A percentile compares a stretch with the other conserved stretches of the same genome.
Conservation (phyloP, 2,888 invertebrate genomes). For the Petrolisthes manimaculis region DNA sequence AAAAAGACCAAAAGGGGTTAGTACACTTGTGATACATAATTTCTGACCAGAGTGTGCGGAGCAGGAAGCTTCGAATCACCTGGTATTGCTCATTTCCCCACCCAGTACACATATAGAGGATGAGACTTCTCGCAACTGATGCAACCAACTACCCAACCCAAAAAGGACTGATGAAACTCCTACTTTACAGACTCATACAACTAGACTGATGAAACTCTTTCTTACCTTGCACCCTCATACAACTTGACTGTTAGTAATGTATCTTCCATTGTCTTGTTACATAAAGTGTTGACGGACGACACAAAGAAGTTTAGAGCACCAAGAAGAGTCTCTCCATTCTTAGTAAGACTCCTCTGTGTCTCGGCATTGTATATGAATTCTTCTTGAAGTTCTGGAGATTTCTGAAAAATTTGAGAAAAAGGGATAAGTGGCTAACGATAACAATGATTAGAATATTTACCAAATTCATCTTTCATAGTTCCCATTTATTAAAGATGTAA, state of each 20-base stretch:
- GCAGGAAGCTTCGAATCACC: too few relatives aligned
- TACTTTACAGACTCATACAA: slow-evolving; percentile 85
- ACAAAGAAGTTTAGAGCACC: slow-evolving; percentile 96
- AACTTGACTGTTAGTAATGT: slow-evolving; percentile 83
- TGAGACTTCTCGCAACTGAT: too few relatives aligned
- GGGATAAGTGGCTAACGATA: not conserved
- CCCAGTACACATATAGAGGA: too few relatives aligned
- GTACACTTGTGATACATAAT: too few relatives aligned
- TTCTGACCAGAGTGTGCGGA: too few relatives aligned
- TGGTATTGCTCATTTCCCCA: too few relatives aligned
- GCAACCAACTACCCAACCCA: too few relatives aligned
- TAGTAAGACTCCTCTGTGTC: slow-evolving; percentile 91
- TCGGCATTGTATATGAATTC: slow-evolving; percentile 96
- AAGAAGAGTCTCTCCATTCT: slow-evolving; percentile 92
- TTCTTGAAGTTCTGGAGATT: slow-evolving; percentile 94
- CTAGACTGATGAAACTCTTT: too few relatives aligned
- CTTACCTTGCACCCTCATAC: slow-evolving; percentile 82
- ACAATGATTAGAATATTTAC: too few relatives aligned
- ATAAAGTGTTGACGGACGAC: slow-evolving; percentile 93
- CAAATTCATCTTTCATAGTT: too few relatives aligned
- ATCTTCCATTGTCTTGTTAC: slow-evolving; percentile 98
- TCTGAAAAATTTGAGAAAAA: slow-evolving; percentile 74
- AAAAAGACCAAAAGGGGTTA: too few relatives aligned
- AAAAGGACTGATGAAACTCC: not conserved
- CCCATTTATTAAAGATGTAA: too few relatives aligned